Percentiles rank a stretch among this genome's conserved stretches.
phyloP scores from a whole-genome alignment of 2,797 vertebrate species.

The Platyrinchus mystaceus region DNA sequence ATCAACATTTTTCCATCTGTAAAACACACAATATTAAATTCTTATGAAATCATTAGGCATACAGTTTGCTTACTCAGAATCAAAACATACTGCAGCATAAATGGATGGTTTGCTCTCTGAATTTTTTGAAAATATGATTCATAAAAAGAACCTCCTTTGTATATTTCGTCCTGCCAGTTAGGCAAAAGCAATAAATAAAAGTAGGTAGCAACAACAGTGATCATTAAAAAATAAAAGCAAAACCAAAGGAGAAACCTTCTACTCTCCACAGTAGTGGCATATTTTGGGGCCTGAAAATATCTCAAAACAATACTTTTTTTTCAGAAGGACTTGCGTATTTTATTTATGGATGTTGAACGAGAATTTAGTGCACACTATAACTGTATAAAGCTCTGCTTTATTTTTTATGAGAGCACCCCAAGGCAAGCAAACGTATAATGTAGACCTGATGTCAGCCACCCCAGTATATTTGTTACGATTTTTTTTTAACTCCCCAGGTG shows the following conservation, averaged over 20 bases:
- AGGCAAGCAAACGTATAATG: slow-evolving; percentile 54
- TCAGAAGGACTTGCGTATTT: slow-evolving; percentile 55
- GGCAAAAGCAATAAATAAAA: not conserved
- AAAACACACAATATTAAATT: slow-evolving; percentile 68
- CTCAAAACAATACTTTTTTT: slow-evolving; percentile 51
- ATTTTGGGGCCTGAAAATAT: slow-evolving; percentile 27
- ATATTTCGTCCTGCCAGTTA: not conserved
- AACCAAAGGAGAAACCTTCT: not conserved
- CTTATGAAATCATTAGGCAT: slow-evolving; percentile 62
- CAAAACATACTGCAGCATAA: slow-evolving; percentile 33
- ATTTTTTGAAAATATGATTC: not conserved
- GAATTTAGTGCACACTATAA: slow-evolving; percentile 49
- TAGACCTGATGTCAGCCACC: slow-evolving; percentile 63
- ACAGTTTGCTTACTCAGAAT: slow-evolving; percentile 47
- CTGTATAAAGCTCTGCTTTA: slow-evolving; percentile 59
- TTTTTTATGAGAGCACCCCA: slow-evolving; percentile 68
- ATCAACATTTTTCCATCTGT: slow-evolving; percentile 61
- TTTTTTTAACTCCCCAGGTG: not conserved
- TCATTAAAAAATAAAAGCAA: not conserved
- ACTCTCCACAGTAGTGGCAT: not conserved
- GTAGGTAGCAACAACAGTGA: not conserved
- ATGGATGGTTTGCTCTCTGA: not conserved
- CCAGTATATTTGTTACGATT: slow-evolving; percentile 38
- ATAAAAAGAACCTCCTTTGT: not conserved
- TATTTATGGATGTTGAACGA: slow-evolving; percentile 46